A percentile compares a stretch with the other conserved stretches of the same genome.
These are phyloP conservation scores for Chloebia gouldiae DNA, from an alignment of 2,113 vertebrate species.

Conservation along the genomic window DNA sequence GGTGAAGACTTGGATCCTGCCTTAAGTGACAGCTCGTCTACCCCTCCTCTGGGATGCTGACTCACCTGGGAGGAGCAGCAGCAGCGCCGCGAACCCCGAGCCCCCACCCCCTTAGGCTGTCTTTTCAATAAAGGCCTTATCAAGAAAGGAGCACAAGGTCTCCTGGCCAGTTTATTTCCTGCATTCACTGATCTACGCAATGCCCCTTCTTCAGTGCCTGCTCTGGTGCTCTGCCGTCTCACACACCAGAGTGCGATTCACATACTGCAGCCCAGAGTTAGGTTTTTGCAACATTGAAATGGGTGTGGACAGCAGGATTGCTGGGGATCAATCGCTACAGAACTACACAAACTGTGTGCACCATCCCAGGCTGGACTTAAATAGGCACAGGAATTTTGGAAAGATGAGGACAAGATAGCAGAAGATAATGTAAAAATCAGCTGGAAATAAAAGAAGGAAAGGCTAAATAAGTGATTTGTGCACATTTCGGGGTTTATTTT, in stretches of 20 bases:
- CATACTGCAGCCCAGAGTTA: background rate
- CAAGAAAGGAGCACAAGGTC: too few species aligned
- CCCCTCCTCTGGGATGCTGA: too few species aligned
- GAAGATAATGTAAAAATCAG: background rate
- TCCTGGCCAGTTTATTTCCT: too few species aligned
- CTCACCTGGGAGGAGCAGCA: too few species aligned
- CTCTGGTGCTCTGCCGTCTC: background rate
- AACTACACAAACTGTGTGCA: background rate
- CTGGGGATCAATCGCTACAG: background rate
- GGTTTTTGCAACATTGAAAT: background rate
- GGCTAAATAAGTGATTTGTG: background rate
- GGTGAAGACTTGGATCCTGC: too few species aligned
- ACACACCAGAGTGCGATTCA: background rate
- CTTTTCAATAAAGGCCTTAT: too few species aligned
- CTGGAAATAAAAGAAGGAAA: background rate
- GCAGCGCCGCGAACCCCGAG: too few species aligned
- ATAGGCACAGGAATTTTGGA: background rate
- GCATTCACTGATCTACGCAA: background rate
- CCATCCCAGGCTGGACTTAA: background rate
- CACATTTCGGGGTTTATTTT: background rate
- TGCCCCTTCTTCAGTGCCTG: background rate
- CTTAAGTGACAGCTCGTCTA: too few species aligned
- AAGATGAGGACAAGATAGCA: background rate
- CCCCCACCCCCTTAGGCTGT: too few species aligned
- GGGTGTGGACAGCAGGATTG: accelerated